phyloP scores from a whole-genome alignment of 2,888 invertebrate genomes.

The Holacanthella duospinosa region DNA sequence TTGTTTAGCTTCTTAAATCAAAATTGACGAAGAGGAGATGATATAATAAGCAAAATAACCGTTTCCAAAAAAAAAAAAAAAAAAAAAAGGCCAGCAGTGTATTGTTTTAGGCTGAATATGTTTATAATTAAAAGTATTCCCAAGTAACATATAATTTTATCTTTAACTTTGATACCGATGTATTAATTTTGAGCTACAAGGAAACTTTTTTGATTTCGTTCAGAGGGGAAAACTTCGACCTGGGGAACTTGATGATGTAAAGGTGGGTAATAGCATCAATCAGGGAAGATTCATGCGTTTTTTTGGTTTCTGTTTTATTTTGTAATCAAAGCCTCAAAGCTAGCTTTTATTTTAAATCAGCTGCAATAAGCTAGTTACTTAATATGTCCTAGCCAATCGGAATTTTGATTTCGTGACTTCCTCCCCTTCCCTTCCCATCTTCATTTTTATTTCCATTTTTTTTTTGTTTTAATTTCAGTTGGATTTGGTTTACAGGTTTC shows the following conservation, averaged over 20 bases:
- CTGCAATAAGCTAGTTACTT: background rate
- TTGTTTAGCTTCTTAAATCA: background rate
- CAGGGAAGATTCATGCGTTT: background rate
- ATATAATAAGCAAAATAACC: no score
- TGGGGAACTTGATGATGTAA: slow-evolving; percentile 63
- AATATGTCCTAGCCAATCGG: background rate
- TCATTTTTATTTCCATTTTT: background rate
- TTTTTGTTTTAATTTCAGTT: no score
- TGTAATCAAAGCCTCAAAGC: background rate
- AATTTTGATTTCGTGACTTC: background rate
- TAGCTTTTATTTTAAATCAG: background rate
- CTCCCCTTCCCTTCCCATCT: background rate
- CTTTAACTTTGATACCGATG: background rate
- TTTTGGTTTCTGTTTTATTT: slow-evolving; percentile 7
- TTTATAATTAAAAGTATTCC: background rate
- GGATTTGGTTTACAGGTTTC: background rate
- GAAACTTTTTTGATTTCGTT: slow-evolving; percentile 1
- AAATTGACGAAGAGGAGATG: background rate
- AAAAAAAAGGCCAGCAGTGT: background rate
- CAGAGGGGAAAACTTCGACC: slow-evolving; percentile 64
- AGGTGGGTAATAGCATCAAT: slow-evolving; percentile 47
- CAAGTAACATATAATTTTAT: background rate
- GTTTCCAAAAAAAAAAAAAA: no score
- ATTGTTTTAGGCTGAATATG: background rate
- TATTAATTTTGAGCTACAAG: no score